These are phyloP conservation scores for Rhinophrynus dorsalis DNA, from an alignment of 2,797 vertebrate genomes.

Conservation along the genomic window DNA sequence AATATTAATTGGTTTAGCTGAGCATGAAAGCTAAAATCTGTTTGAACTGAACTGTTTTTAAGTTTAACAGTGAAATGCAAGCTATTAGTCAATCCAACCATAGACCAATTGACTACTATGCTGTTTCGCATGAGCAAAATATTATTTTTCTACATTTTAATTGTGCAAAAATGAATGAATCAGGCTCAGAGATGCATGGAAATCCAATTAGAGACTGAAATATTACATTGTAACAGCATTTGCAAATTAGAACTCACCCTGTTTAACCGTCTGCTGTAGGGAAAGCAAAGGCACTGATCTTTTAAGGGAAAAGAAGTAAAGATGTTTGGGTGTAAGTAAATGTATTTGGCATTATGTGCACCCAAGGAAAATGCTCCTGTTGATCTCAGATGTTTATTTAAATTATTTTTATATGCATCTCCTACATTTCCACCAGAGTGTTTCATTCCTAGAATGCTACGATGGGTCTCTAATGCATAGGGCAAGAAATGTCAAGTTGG, in stretches of 20 bases:
- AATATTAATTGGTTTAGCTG: constrained; percentile 43
- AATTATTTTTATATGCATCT: too few species aligned
- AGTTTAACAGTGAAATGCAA: constrained; percentile 30
- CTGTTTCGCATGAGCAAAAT: constrained; percentile 30
- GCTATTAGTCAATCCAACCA: constrained; percentile 41
- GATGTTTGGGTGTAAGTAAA: too few species aligned
- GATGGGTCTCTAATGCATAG: too few species aligned
- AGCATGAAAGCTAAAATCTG: constrained; percentile 45
- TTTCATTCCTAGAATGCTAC: too few species aligned
- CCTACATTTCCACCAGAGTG: too few species aligned
- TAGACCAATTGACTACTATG: constrained; percentile 34
- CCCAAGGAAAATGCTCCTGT: too few species aligned
- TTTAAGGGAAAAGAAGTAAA: too few species aligned
- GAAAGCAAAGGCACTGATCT: too few species aligned
- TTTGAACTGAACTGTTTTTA: constrained; percentile 41
- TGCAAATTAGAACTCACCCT: constrained; percentile 14
- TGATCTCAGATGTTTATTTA: too few species aligned
- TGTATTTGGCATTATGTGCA: too few species aligned
- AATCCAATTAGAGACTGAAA: constrained; percentile 39
- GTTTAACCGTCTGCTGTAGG: constrained; percentile 29
- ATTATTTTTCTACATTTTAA: constrained; percentile 31
- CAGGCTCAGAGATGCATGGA: constrained; percentile 30
- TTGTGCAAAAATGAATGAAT: constrained; percentile 34
- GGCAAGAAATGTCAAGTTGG: too few species aligned
- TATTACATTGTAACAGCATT: constrained; percentile 35